These are phyloP conservation scores for Semaprochilodus insignis DNA, from an alignment of 2,797 vertebrate species.

Conservation along the genomic window DNA sequence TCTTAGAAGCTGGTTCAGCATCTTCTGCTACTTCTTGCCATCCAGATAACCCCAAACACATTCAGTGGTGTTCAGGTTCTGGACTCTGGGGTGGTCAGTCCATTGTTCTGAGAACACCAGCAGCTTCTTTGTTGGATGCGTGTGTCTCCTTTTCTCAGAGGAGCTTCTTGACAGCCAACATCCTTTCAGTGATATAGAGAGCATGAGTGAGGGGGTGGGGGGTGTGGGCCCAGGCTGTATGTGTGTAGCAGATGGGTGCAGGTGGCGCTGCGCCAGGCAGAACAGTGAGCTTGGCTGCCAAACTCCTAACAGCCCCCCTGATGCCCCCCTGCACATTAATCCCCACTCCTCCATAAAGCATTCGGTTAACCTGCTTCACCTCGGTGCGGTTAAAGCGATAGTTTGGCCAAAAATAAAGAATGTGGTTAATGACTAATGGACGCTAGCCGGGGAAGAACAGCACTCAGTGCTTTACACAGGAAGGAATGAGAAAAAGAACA, in stretches of 20 bases:
- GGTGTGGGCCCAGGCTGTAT: not conserved
- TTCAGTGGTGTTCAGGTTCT: too few species aligned
- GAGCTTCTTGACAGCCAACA: too few species aligned
- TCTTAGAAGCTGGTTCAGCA: too few species aligned
- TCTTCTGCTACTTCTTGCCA: too few species aligned
- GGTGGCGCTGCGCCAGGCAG: conserved; percentile 69
- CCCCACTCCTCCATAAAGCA: conserved; percentile 28
- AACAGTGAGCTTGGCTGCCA: conserved; percentile 47
- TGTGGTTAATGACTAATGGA: not conserved
- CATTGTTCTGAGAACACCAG: too few species aligned
- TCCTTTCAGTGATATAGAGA: not conserved
- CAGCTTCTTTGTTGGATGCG: too few species aligned
- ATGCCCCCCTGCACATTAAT: conserved; percentile 32
- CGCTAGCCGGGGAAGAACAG: not conserved
- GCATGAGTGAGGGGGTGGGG: not conserved
- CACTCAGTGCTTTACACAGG: not conserved
- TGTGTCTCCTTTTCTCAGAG: too few species aligned
- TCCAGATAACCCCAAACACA: too few species aligned
- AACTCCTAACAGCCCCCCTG: conserved; percentile 31
- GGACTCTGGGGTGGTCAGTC: too few species aligned
- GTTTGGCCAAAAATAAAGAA: not conserved
- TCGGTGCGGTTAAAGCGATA: conserved; percentile 5
- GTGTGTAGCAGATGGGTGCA: conserved; percentile 74
- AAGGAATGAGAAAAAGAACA: too few species aligned
- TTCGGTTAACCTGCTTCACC: conserved; percentile 40